These are phyloP conservation scores for Spilarctia lutea DNA, from an alignment of 2,888 invertebrate genomes.

Conservation along the genomic window DNA sequence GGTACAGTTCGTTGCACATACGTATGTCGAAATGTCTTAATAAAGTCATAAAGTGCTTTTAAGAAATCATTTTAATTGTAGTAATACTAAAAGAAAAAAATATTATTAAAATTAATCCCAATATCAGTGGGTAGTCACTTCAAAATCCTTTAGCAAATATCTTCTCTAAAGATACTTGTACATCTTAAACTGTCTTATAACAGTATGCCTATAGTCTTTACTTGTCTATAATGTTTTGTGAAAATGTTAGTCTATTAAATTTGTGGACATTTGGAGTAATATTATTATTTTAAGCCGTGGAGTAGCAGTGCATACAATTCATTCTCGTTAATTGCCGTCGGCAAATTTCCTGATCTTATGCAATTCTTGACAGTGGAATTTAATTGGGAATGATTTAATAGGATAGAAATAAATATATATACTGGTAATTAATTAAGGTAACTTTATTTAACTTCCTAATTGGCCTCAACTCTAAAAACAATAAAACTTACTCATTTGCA, in stretches of 20 bases:
- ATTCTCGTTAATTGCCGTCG: constrained; percentile 44
- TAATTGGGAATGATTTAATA: background rate
- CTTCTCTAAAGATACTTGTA: background rate
- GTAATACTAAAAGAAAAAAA: background rate
- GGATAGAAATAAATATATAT: background rate
- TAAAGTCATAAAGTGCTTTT: background rate
- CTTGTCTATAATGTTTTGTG: background rate
- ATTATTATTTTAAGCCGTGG: background rate
- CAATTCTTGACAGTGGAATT: constrained; percentile 6
- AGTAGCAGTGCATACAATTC: background rate
- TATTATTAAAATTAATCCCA: background rate
- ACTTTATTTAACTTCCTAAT: background rate
- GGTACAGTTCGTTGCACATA: constrained; percentile 35
- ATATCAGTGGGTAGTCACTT: background rate
- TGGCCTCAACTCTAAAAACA: background rate
- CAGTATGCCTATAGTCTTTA: background rate
- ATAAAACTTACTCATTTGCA: constrained; percentile 30
- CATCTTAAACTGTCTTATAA: background rate
- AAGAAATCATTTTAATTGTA: background rate
- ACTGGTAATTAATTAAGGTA: background rate
- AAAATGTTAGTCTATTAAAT: background rate
- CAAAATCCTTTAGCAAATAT: background rate
- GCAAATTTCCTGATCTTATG: constrained; percentile 44
- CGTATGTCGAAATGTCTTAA: background rate
- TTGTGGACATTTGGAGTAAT: background rate